phyloP scores from a whole-genome alignment of 1,140 invertebrate species.

The Drosophila insularis region DNA sequence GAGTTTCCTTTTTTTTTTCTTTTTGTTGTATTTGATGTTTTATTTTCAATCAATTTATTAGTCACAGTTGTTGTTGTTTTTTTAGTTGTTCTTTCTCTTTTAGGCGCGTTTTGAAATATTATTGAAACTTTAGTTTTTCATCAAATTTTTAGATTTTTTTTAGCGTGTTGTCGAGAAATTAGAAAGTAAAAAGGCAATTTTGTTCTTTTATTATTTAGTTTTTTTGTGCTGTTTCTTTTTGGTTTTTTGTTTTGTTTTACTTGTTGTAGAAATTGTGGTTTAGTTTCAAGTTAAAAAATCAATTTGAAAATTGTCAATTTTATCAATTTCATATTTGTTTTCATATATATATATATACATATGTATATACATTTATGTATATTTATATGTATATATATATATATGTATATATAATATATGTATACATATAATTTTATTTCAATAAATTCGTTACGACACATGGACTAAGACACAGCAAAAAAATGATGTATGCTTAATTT shows the following conservation, averaged over 20 bases:
- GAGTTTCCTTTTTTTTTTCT: constrained; percentile 38
- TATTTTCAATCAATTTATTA: constrained; percentile 47
- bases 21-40: constrained; percentile 16
- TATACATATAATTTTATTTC: constrained; percentile 49
- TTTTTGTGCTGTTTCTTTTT: constrained; percentile 55
- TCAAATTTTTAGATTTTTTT: constrained; percentile 37
- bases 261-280: constrained; percentile 23
- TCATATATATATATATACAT: constrained; percentile 16
- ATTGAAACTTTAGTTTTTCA: constrained; percentile 22
- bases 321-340: constrained; percentile 22
- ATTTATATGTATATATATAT: constrained; percentile 16
- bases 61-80: constrained; percentile 57
- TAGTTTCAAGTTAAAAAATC: constrained; percentile 27
- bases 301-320: constrained; percentile 34
- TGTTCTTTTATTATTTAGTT: constrained; percentile 62
- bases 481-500: constrained; percentile 78
- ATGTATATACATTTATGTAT: constrained; percentile 10
- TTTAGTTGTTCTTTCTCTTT: constrained; percentile 18
- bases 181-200: constrained; percentile 78
- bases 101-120: constrained; percentile 54
- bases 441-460: constrained; percentile 80
- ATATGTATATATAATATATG: constrained; percentile 4
- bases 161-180: constrained; percentile 75
- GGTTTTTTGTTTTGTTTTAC: constrained; percentile 19
- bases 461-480: constrained; percentile 80